Evolutionary conservation across 1,140 invertebrate species (phyloP).

Genomic region (Capitella teleta): DNA sequence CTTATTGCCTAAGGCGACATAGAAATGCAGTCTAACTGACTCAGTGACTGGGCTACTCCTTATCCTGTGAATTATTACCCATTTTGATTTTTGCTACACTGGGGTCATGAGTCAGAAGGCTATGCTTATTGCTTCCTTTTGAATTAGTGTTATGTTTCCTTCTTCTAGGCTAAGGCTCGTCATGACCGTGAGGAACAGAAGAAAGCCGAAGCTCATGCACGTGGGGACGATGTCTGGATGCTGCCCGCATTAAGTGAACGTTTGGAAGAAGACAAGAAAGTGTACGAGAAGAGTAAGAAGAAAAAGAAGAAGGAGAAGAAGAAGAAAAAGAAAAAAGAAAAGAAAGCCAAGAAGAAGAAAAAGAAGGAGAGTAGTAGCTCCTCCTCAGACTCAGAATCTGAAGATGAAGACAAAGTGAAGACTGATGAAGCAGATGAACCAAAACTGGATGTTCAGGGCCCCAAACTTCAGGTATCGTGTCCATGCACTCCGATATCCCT

Average conservation of each 20-base stretch:
- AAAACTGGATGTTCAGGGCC: too few relatives aligned
- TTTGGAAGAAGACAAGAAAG: constrained; percentile 25
- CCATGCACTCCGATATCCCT: background rate
- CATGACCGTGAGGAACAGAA: constrained; percentile 29
- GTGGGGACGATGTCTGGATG: constrained; percentile 37
- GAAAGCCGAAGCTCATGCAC: constrained; percentile 21
- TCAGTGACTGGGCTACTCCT: too few relatives aligned
- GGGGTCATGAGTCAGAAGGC: too few relatives aligned
- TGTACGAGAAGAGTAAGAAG: constrained; percentile 10
- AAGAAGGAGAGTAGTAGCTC: constrained; percentile 11
- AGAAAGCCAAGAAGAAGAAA: constrained; percentile 20
- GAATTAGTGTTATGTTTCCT: background rate
- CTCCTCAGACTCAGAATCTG: constrained; percentile 6
- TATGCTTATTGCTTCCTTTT: too few relatives aligned
- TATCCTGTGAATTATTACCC: too few relatives aligned
- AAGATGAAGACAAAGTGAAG: background rate
- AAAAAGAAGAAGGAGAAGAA: constrained; percentile 2
- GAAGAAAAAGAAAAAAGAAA: constrained; percentile 18
- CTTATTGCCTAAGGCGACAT: too few relatives aligned
- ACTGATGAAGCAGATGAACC: too few relatives aligned
- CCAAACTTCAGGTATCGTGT: too few relatives aligned
- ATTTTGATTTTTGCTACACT: too few relatives aligned
- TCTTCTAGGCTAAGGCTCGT: constrained; percentile 25
- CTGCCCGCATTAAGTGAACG: constrained; percentile 24
- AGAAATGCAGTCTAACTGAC: too few relatives aligned